phyloP scores from a whole-genome alignment of 2,797 vertebrate genomes.

The Fistularia commersonii region DNA sequence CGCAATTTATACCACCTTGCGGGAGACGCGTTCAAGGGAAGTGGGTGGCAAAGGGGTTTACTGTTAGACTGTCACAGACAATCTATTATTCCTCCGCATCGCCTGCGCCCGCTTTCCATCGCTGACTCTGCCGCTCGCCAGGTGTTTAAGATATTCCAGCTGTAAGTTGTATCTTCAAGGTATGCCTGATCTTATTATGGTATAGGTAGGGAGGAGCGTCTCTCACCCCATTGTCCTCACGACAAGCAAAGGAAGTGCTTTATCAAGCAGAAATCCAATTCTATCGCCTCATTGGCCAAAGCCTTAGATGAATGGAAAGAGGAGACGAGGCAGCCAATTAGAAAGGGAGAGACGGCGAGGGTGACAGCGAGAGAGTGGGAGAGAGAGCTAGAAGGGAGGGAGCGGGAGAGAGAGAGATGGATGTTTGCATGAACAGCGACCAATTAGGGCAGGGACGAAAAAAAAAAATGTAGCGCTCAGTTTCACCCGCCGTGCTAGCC shows the following conservation, averaged over 20 bases:
- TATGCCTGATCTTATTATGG: slow-evolving; percentile 33
- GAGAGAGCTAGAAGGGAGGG: slow-evolving; percentile 14
- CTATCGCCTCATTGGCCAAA: slow-evolving; percentile 67
- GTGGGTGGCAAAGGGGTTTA: slow-evolving; percentile 30
- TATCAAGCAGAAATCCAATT: slow-evolving; percentile 74
- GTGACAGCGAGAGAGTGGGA: slow-evolving; percentile 25
- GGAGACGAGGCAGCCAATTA: slow-evolving; percentile 64
- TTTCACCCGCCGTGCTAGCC: slow-evolving; percentile 21
- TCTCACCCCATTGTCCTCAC: slow-evolving; percentile 42
- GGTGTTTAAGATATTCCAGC: slow-evolving; percentile 32
- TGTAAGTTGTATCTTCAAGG: slow-evolving; percentile 34
- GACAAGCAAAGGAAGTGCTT: slow-evolving; percentile 63
- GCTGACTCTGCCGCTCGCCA: slow-evolving; percentile 12
- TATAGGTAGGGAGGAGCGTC: slow-evolving; percentile 21
- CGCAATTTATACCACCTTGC: slow-evolving; percentile 26
- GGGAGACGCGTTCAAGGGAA: slow-evolving; percentile 22
- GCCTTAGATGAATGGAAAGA: slow-evolving; percentile 61
- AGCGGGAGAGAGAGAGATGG: slow-evolving; percentile 28
- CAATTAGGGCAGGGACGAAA: slow-evolving; percentile 50
- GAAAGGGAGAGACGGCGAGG: slow-evolving; percentile 42
- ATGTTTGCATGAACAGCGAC: slow-evolving; percentile 49
- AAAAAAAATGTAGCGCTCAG: slow-evolving; percentile 37
- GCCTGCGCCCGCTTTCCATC: slow-evolving; percentile 33
- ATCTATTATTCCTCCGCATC: slow-evolving; percentile 30
- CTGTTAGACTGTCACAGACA: slow-evolving; percentile 33